Evolutionary conservation across 2,888 invertebrate genomes (phyloP).

Genomic region (Crossocerus cetratus): DNA sequence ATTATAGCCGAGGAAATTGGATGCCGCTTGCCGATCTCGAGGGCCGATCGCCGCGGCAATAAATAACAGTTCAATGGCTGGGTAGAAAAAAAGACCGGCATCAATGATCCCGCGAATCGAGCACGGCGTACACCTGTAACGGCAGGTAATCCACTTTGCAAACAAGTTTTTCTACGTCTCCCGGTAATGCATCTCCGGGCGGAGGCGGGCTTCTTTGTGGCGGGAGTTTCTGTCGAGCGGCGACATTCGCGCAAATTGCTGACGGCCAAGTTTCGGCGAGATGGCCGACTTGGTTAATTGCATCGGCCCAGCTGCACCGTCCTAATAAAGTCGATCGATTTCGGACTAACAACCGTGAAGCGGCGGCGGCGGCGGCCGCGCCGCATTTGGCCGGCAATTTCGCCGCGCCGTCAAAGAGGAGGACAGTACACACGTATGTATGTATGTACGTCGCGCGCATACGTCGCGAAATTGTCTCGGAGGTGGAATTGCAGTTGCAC

Average conservation of each 20-base stretch:
- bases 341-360: no score
- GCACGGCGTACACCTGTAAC: constrained; percentile 16
- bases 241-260: constrained; percentile 8
- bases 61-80: constrained; percentile 38
- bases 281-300: background rate
- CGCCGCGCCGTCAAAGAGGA: no score
- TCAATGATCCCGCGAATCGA: constrained; percentile 31
- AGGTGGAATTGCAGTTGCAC: no score
- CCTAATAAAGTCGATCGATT: constrained; percentile 3
- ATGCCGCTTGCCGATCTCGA: constrained; percentile 16
- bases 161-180: constrained; percentile 35
- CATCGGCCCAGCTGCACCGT: background rate
- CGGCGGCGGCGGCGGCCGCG: no score
- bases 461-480: no score
- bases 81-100: constrained; percentile 29
- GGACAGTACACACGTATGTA: no score
- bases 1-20: constrained; percentile 23
- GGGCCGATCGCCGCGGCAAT: background rate
- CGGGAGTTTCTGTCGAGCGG: constrained; percentile 7
- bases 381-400: no score
- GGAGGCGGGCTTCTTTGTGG: constrained; percentile 3
- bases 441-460: no score
- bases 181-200: constrained; percentile 16
- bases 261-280: background rate
- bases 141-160: constrained; percentile 30